Evolutionary conservation across 2,888 invertebrate genomes (phyloP).

Genomic region (Cyclophora albipunctata): DNA sequence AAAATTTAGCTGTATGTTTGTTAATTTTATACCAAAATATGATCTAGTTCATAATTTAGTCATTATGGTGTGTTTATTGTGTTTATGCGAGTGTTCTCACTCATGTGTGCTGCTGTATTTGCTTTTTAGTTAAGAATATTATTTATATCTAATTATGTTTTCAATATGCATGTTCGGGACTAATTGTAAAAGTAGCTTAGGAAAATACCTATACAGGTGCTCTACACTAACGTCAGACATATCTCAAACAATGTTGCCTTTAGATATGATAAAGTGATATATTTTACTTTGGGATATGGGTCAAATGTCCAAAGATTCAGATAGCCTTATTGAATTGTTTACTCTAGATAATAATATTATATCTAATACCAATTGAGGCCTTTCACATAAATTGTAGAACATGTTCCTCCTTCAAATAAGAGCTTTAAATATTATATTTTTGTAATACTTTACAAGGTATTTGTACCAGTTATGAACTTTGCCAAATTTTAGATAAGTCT

Average conservation of each 20-base stretch:
- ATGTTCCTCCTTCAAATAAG: slow-evolving; percentile 53
- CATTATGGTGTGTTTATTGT: slow-evolving; percentile 70
- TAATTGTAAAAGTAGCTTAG: slow-evolving; percentile 35
- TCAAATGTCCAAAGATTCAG: slow-evolving; percentile 60
- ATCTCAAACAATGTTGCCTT: slow-evolving; percentile 73
- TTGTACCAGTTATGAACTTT: slow-evolving; percentile 55
- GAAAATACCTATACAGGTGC: slow-evolving; percentile 68
- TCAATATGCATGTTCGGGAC: slow-evolving; percentile 58
- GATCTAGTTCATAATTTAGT: slow-evolving; percentile 73
- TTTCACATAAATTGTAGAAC: slow-evolving; percentile 42
- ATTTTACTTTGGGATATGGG: slow-evolving; percentile 54
- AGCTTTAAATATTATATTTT: slow-evolving; percentile 63
- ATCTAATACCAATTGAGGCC: slow-evolving; percentile 42
- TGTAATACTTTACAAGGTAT: slow-evolving; percentile 50
- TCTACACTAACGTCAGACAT: slow-evolving; percentile 66
- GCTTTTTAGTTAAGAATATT: slow-evolving; percentile 54
- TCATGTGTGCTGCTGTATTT: slow-evolving; percentile 68
- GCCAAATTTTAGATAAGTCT: slow-evolving; percentile 70
- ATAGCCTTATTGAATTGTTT: slow-evolving; percentile 58
- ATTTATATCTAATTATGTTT: slow-evolving; percentile 37
- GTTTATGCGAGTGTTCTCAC: slow-evolving; percentile 58
- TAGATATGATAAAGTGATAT: slow-evolving; percentile 70
- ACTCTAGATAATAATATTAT: slow-evolving; percentile 50
- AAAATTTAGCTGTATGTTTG: slow-evolving; percentile 67
- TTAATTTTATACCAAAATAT: slow-evolving; percentile 67